Base-by-base conservation (phyloP, 35 echinoderm and acorn worm species). In the Diadema setosum region DNA sequence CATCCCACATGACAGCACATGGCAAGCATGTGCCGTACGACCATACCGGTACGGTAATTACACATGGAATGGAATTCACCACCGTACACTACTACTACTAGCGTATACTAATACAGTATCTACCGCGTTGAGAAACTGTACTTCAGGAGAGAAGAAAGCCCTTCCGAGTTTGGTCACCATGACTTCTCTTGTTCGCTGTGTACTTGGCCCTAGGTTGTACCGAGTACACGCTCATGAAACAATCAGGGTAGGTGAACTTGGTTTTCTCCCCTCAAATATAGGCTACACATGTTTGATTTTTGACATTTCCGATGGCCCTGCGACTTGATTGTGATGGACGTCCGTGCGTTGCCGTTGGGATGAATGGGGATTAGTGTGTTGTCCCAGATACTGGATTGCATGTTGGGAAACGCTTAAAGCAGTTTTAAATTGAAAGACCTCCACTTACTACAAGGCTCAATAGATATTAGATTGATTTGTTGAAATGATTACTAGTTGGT, bases 121-220 rank as follows among this genome's bases (percentile, higher is more conserved):
- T n/a, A n/a, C n/a, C n/a, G n/a, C n/a, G n/a, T n/a, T n/a, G n/a
- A n/a, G n/a, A n/a, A n/a, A n/a, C n/a, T n/a, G n/a, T n/a, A n/a
- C n/a, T n/a, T n/a, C n/a, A n/a, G n/a, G n/a, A n/a, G n/a, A n/a
- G n/a, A n/a, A n/a, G n/a, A n/a, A n/a, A n/a, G n/a, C n/a, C n/a
- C n/a, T n/a, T n/a, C n/a, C n/a, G n/a, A n/a, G n/a, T n/a, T n/a
- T n/a, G n/a, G n/a, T n/a, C n/a, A n/a, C n/a, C n/a, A 63, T 67
- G 29, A 49, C 70, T 8, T 80, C 86, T 2, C 69, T 88, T 18
- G 12, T 42, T 15, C 63, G 64, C 18, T 49, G 69, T 33, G 80
- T 88, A 14, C 39, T 88, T 78, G 86, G 86, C 9, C 69, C 86
- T 33, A 65, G 69, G 34, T 70, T 88, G 24, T 88, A 88, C 45